Conservation (phyloP, 64 coral and sea anemone genomes). For the Dendrophyllia cribrosa region DNA sequence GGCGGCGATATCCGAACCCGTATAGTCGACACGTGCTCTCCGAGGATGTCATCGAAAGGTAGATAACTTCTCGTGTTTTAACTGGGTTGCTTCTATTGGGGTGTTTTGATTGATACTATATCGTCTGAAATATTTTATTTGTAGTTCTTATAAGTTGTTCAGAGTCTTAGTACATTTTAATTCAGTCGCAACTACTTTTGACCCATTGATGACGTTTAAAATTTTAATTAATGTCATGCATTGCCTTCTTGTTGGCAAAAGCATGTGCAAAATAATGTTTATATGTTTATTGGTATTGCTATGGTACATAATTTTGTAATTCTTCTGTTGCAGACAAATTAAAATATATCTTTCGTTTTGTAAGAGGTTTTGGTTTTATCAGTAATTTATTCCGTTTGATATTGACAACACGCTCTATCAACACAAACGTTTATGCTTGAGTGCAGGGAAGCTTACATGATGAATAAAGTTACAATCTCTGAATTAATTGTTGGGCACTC, state of each 20-base stretch:
- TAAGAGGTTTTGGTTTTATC: too few relatives aligned
- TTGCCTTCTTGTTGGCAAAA: too few relatives aligned
- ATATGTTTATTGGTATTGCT: not conserved
- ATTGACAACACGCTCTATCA: too few relatives aligned
- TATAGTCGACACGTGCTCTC: conserved; percentile 98
- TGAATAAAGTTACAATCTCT: not conserved
- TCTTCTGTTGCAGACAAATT: too few relatives aligned
- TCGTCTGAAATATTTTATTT: too few relatives aligned
- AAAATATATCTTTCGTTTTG: not conserved
- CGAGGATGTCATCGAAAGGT: conserved; percentile 94
- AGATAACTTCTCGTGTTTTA: conserved; percentile 3
- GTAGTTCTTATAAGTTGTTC: too few relatives aligned
- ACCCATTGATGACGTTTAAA: not conserved
- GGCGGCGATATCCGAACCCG: conserved; percentile 95
- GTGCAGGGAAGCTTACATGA: not conserved
- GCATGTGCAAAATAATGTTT: too few relatives aligned
- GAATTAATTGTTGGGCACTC: too few relatives aligned
- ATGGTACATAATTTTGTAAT: not conserved
- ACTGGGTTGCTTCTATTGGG: not conserved
- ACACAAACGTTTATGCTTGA: too few relatives aligned
- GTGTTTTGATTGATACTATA: too few relatives aligned
- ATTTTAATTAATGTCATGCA: not conserved
- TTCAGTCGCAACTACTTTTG: not conserved
- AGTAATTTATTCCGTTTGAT: too few relatives aligned
- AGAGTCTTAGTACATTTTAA: not conserved